A percentile compares a stretch with the other conserved stretches of the same genome.
These are phyloP conservation scores for Psittacula cyanocephala DNA, from an alignment of 2,113 vertebrate genomes.

Conservation along the genomic window DNA sequence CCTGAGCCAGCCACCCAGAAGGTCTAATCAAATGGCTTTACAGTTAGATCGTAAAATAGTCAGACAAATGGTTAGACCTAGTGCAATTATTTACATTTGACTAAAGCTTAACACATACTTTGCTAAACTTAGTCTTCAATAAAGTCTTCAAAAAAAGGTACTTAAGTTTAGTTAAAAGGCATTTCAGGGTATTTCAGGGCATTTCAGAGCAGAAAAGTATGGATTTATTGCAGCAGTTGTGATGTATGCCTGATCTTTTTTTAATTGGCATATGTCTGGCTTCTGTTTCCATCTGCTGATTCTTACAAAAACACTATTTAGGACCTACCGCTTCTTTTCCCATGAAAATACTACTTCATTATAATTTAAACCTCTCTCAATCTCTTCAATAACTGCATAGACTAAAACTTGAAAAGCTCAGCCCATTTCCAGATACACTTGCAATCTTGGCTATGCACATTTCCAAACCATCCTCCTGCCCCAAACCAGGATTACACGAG, in stretches of 20 bases:
- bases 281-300: neutral
- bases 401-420: neutral
- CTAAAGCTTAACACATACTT: neutral
- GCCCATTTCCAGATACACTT: neutral
- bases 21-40: neutral
- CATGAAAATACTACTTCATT: neutral
- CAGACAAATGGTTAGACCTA: neutral
- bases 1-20: neutral
- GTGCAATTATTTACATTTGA: conserved; percentile 7
- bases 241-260: neutral
- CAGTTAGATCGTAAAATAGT: no score
- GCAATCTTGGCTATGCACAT: neutral
- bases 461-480: neutral
- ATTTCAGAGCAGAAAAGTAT: neutral
- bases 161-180: neutral
- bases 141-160: conserved; percentile 20
- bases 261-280: neutral
- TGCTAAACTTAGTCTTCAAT: neutral
- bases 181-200: neutral
- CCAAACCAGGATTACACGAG: neutral
- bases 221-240: neutral
- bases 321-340: neutral
- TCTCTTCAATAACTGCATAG: neutral
- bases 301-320: neutral
- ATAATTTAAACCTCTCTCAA: neutral